Evolutionary conservation across 1,140 invertebrate genomes (phyloP), one percentile per base, ranked within the genome.

Genomic region (Delia radicum): DNA sequence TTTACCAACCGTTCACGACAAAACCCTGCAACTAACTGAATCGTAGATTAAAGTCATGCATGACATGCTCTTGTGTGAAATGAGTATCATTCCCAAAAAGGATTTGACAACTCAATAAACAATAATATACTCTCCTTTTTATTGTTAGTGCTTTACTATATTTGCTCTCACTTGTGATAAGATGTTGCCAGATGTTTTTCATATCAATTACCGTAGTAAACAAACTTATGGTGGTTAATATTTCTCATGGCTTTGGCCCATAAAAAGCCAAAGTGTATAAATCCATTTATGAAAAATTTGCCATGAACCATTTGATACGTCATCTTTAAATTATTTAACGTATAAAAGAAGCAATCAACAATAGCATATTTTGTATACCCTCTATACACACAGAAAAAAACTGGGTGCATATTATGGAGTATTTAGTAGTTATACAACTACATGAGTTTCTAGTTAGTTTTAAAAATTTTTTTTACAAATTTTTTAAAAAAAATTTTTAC

Each of bases 21-120:
- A 69, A 69, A 21, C 65, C n/a, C 65, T 69, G 29, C 65, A 33
- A 69, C 65, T 33, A 33, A 69, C 65, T 69, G 21, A 69, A 69
- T 13, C 65, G 21, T 21, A 33, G 48, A 55, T 55, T 55, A 18
- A n/a, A 55, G 24, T 55, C n/a, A 55, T 24, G 48, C 48, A 55
- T 24, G 48, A 55, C 48, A 55, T 55, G 48, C 48, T 55, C 27
- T 29, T 18, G 8, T 29, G 63, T 31, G 10, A 33, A 69, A 33
- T 69, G 31, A 69, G 29, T 18, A 15, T 69, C 24, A 33, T 69
- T 37, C 37, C 28, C 15, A 31, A 21, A 69, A 69, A 21, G 65
- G 65, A 69, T 69, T n/a, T 69, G 65, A 10, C n/a, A 37, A 24
- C 24, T 37, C 48, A 55, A 55, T 55, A 55, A 55, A 55, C 48